Evolutionary conservation across 2,797 vertebrate species (phyloP).

Genomic region (Sciurus carolinensis): DNA sequence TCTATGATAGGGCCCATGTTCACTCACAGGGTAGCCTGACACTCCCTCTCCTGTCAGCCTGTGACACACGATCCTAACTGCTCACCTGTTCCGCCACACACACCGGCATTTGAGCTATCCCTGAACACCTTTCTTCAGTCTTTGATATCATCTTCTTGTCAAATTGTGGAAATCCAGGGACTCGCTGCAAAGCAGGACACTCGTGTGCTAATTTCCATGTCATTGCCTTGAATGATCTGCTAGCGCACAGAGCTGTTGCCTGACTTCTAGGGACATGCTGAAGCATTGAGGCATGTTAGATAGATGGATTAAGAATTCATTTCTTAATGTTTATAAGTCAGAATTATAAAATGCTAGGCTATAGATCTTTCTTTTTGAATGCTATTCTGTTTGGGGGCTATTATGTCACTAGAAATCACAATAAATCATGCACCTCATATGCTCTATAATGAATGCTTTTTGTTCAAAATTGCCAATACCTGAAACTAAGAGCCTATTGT

Average conservation of each 20-base stretch:
- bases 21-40: not conserved
- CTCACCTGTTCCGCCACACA: constrained; percentile 63
- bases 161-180: constrained; percentile 60
- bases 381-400: not conserved
- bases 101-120: not conserved
- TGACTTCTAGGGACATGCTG: constrained; percentile 20
- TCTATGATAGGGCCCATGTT: constrained; percentile 59
- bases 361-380: not conserved
- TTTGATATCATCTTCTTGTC: constrained; percentile 73
- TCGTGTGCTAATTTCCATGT: constrained; percentile 53
- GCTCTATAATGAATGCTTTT: not conserved
- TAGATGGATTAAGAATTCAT: not conserved
- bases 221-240: constrained; percentile 37
- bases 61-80: constrained; percentile 11
- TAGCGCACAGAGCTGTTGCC: not conserved
- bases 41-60: constrained; percentile 67
- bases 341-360: not conserved
- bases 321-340: not conserved
- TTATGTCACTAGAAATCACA: not conserved
- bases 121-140: constrained; percentile 28
- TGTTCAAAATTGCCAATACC: not conserved
- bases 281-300: not conserved
- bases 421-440: not conserved
- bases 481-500: not conserved
- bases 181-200: not conserved